A percentile compares a stretch with the other conserved stretches of the same genome.
Conservation (phyloP, 92 coral and sea anemone species). For the Ricordea florida region DNA sequence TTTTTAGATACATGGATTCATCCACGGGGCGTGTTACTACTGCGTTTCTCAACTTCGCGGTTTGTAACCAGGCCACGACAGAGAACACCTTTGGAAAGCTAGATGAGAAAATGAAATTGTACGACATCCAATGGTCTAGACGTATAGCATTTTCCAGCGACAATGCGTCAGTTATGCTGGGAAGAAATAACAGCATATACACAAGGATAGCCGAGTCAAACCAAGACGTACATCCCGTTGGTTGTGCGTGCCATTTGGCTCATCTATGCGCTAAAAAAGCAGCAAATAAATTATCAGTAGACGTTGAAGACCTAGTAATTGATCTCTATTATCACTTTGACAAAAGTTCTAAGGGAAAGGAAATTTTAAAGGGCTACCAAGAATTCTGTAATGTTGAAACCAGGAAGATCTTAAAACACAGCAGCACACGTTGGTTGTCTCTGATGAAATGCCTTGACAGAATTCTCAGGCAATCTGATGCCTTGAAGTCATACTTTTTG, state of each 20-base stretch:
- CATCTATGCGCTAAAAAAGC: constrained; percentile 55
- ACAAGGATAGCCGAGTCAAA: constrained; percentile 23
- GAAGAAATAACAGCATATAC: constrained; percentile 26
- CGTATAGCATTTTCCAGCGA: constrained; percentile 40
- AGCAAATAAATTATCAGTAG: constrained; percentile 30
- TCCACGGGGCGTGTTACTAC: constrained; percentile 37
- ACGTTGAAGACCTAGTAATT: constrained; percentile 37
- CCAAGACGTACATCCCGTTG: constrained; percentile 37
- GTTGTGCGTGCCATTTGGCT: constrained; percentile 50
- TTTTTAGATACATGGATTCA: constrained; percentile 32
- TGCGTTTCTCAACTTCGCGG: constrained; percentile 41
- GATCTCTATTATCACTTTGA: constrained; percentile 55
- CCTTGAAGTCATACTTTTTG: constrained; percentile 39
- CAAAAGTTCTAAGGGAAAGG: constrained; percentile 44
- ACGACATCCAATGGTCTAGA: constrained; percentile 15
- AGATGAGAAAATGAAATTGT: constrained; percentile 35
- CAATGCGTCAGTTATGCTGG: constrained; percentile 28
- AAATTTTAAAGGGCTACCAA: constrained; percentile 31
- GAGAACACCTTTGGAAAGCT: constrained; percentile 30
- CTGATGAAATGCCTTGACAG: constrained; percentile 59
- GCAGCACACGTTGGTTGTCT: constrained; percentile 63
- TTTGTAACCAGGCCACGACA: constrained; percentile 49
- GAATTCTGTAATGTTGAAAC: constrained; percentile 56
- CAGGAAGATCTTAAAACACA: constrained; percentile 42
- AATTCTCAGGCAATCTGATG: constrained; percentile 64